Percentiles rank a stretch among this genome's conserved stretches.
These are phyloP conservation scores for Agrotis segetum DNA, from an alignment of 2,888 invertebrate genomes.

Conservation along the genomic window DNA sequence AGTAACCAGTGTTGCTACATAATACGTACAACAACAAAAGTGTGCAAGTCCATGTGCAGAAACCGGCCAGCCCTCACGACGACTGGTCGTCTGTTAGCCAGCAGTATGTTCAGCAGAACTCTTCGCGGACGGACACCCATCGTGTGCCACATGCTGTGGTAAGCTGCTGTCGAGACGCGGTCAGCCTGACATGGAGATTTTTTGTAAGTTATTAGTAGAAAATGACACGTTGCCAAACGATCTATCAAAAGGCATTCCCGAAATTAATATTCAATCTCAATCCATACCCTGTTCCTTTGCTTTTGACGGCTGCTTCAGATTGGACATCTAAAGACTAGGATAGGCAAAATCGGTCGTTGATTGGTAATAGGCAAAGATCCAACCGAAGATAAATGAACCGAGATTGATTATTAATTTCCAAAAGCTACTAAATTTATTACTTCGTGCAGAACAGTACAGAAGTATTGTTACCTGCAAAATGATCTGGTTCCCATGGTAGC, in stretches of 20 bases:
- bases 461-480: conserved; percentile 78
- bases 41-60: conserved; percentile 83
- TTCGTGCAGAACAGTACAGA: not conserved
- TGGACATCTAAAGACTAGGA: no score
- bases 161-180: conserved; percentile 82
- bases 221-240: no score
- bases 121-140: conserved; percentile 77
- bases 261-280: no score
- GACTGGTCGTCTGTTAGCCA: conserved; percentile 75
- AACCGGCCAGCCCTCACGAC: conserved; percentile 80
- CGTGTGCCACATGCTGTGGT: conserved; percentile 80
- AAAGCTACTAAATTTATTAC: no score
- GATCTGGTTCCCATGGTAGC: conserved; percentile 85
- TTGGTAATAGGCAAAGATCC: no score
- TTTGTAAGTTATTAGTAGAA: no score
- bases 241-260: no score
- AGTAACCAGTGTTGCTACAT: not conserved
- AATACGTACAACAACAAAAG: conserved; percentile 78
- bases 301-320: no score
- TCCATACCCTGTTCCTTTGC: no score
- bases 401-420: no score
- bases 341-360: no score
- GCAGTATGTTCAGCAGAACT: conserved; percentile 75
- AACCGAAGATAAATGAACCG: no score
- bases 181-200: conserved; percentile 72